phyloP scores from a whole-genome alignment of 92 coral and sea anemone species.

The Anthopleura xanthogrammica region DNA sequence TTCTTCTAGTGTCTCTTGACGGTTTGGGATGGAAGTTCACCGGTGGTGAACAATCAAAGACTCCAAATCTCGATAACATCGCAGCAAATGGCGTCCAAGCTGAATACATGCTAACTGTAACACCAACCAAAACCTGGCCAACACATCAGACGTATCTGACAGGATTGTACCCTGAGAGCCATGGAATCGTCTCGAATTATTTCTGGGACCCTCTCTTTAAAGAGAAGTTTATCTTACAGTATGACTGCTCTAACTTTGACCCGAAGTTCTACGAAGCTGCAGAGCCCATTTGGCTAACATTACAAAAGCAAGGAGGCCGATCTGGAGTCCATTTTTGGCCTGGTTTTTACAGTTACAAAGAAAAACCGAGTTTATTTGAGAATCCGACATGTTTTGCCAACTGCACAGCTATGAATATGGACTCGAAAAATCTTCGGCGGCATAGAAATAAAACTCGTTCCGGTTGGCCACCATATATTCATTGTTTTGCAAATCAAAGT shows the following conservation, averaged over 20 bases:
- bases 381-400: constrained; percentile 52
- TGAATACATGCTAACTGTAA: constrained; percentile 59
- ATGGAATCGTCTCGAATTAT: constrained; percentile 73
- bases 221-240: constrained; percentile 64
- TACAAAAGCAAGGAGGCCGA: constrained; percentile 73
- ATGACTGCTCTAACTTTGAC: constrained; percentile 78
- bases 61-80: constrained; percentile 65
- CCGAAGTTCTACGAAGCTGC: constrained; percentile 81
- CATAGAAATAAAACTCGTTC: constrained; percentile 46
- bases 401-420: constrained; percentile 43
- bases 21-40: constrained; percentile 88
- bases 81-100: constrained; percentile 69
- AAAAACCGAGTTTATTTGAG: constrained; percentile 68
- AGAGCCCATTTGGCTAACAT: constrained; percentile 89
- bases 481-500: constrained; percentile 59
- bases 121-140: constrained; percentile 90
- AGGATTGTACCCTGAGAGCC: constrained; percentile 90
- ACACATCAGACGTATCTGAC: constrained; percentile 80
- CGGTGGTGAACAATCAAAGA: constrained; percentile 43
- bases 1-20: constrained; percentile 79
- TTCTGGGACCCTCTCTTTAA: constrained; percentile 88
- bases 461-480: constrained; percentile 71
- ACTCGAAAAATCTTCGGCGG: constrained; percentile 39
- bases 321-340: constrained; percentile 93
- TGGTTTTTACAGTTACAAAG: constrained; percentile 68